A percentile compares a stretch with the other conserved stretches of the same genome.
phyloP scores from a whole-genome alignment of 2,888 invertebrate genomes.

The Pandemis heparana region DNA sequence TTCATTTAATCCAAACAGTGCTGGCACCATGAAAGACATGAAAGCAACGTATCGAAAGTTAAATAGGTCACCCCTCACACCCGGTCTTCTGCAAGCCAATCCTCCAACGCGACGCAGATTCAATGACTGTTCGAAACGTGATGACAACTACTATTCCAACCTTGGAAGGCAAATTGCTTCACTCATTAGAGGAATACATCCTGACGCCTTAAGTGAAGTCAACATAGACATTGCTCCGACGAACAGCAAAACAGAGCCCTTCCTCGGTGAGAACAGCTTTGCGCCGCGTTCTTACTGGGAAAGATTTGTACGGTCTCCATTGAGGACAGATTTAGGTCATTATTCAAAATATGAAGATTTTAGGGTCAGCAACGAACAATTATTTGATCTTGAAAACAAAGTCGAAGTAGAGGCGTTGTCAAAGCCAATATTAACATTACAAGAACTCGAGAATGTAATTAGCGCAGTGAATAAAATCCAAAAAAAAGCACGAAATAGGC shows the following conservation, averaged over 20 bases:
- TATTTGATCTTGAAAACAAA: slow-evolving; percentile 72
- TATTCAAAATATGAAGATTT: slow-evolving; percentile 53
- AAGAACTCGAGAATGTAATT: slow-evolving; percentile 73
- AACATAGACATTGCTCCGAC: slow-evolving; percentile 59
- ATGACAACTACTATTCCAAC: slow-evolving; percentile 68
- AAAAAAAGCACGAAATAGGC: not conserved
- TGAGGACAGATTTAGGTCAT: slow-evolving; percentile 50
- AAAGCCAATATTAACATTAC: slow-evolving; percentile 58
- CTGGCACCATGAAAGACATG: not conserved
- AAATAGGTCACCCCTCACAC: slow-evolving; percentile 9
- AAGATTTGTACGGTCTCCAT: slow-evolving; percentile 72
- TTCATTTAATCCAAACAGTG: slow-evolving; percentile 47
- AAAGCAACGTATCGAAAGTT: not conserved
- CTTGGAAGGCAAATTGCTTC: slow-evolving; percentile 76
- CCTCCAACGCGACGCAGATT: slow-evolving; percentile 3
- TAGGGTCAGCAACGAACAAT: slow-evolving; percentile 64
- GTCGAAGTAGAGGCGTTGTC: slow-evolving; percentile 65
- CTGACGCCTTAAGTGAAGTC: slow-evolving; percentile 56
- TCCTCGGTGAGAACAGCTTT: slow-evolving; percentile 61
- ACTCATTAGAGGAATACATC: slow-evolving; percentile 67
- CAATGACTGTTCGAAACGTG: slow-evolving; percentile 45
- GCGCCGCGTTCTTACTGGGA: slow-evolving; percentile 73
- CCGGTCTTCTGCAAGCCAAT: slow-evolving; percentile 18
- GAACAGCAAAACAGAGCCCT: slow-evolving; percentile 49
- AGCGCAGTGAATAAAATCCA: slow-evolving; percentile 56